These are phyloP conservation scores for Dynastes tityus DNA, from an alignment of 2,888 invertebrate species.

Conservation along the genomic window DNA sequence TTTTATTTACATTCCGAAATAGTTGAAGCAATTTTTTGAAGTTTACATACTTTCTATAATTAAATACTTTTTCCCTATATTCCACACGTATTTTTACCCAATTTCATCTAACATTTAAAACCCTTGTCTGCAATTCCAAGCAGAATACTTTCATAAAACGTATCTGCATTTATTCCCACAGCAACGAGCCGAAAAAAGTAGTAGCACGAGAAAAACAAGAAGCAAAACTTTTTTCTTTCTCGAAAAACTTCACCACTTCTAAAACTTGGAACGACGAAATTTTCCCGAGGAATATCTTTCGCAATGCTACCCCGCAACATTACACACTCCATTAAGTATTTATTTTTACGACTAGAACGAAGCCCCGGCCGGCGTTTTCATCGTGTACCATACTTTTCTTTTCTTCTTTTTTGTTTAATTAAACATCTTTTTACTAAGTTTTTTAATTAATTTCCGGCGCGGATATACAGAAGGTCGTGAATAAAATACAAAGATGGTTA, in stretches of 20 bases:
- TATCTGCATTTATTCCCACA: slow-evolving; percentile 12
- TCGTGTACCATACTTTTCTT: slow-evolving; percentile 9
- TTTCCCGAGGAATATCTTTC: background rate
- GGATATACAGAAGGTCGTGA: background rate
- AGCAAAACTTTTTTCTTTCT: background rate
- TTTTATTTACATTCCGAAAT: too few relatives aligned
- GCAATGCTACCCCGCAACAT: slow-evolving; percentile 22
- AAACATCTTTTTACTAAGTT: slow-evolving; percentile 45
- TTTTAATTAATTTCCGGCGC: slow-evolving; percentile 41
- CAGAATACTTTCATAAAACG: background rate
- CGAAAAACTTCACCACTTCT: slow-evolving; percentile 19
- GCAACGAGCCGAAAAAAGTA: background rate
- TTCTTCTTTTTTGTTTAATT: slow-evolving; percentile 30
- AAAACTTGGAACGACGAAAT: slow-evolving; percentile 10
- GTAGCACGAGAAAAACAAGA: background rate
- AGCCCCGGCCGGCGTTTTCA: background rate
- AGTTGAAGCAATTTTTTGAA: too few relatives aligned
- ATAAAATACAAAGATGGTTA: slow-evolving; percentile 6
- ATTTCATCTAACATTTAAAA: too few relatives aligned
- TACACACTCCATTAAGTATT: slow-evolving; percentile 46
- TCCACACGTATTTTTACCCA: too few relatives aligned
- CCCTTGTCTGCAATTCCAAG: too few relatives aligned
- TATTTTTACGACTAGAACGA: slow-evolving; percentile 25
- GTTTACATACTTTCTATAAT: too few relatives aligned
- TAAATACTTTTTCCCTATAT: too few relatives aligned